Evolutionary conservation across 1,140 invertebrate genomes (phyloP), one percentile per base, ranked within the genome.

Genomic region (Aphidius gifuensis): DNA sequence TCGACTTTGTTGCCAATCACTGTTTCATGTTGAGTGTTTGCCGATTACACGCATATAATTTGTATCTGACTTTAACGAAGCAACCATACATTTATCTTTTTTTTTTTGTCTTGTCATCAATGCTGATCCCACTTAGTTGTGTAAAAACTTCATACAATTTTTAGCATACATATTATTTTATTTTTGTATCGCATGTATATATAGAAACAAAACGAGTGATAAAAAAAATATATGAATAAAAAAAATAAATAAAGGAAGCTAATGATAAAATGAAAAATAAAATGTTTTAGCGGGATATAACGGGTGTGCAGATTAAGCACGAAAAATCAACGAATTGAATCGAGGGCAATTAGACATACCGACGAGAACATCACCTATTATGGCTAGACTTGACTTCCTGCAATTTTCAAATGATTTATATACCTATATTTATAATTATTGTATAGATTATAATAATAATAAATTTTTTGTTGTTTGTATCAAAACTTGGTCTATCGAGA

Each of bases 321-420:
- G 50, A 64, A 50, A 64, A 64, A 64, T 64, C 57, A 60, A 57
- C 57, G 62, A 59, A 64, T 59, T 57, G 57, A 64, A 64, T 64
- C 49, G 58, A 47, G 9, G 16, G 39, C 16, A 62, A 49, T 54
- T 50, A 50, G 49, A 44, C 50, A 64, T 51, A 64, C 44, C 49
- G 56, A 8, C 53, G 53, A 55, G 53, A 55, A n/a, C 53, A 55
- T 54, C 49, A 42, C 23, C 56, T 49, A 64, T 59, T 59, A 59
- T 54, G 50, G 56, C 58, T 64, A 64, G 23, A 59, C 49, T 54
- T 51, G 62, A 53, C 49, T 59, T 59, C 45, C 56, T 51, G 50
- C 32, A 40, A 54, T 38, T 9, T 40, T 39, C 51, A 16, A 40
- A 9, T 16, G 11, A 32, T 32, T 32, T 32, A 32, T 32, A 32